Base-by-base conservation (phyloP, 2,888 invertebrate genomes). In the Diarsia rubi region DNA sequence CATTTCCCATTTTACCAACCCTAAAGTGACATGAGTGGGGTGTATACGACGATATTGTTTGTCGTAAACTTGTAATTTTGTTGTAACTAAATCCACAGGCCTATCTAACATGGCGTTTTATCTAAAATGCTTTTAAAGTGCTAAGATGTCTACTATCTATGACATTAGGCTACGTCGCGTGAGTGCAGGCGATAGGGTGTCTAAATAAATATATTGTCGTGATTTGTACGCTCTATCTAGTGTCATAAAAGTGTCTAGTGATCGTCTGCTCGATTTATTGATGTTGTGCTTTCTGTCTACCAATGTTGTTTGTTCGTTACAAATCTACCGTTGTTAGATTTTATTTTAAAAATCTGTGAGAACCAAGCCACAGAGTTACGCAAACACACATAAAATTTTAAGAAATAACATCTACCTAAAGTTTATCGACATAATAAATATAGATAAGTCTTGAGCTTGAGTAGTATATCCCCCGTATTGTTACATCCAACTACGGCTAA, bases 51-150 rank as follows among this genome's bases (percentile, higher is more conserved):
- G 90, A 93, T 94, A 95, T 93, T 92, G 92, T 92, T 89, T 90
- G 88, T 93, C 93, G 91, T 95, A 95, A 95, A 95, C 91, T 91
- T 94, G 94, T 95, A 92, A 93, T 95, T 93, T 94, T 95, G 93
- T 94, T 92, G 94, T 94, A 92, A 93, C 94, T 91, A 92, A 94
- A 93, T 93, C 92, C 92, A 91, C 89, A 90, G 90, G 89, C 92
- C 90, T 91, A 92, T 93, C 91, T 82, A 88, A 92, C 91, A 92
- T 88, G 89, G 91, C 88, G 88, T 92, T 92, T 93, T 94, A 95
- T 95, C 94, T 94, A 92, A 94, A 95, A 95, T 92, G 93, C 91
- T 93, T 94, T 94, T 93, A 94, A 94, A 95, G 91, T 90, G 92
- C 93, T 93, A 90, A 93, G 91, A 93, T 89, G 89, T 88, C 88